These are phyloP conservation scores for Ophthalmotilapia sp. DNA, from an alignment of 2,113 vertebrate species.

Conservation along the genomic window DNA sequence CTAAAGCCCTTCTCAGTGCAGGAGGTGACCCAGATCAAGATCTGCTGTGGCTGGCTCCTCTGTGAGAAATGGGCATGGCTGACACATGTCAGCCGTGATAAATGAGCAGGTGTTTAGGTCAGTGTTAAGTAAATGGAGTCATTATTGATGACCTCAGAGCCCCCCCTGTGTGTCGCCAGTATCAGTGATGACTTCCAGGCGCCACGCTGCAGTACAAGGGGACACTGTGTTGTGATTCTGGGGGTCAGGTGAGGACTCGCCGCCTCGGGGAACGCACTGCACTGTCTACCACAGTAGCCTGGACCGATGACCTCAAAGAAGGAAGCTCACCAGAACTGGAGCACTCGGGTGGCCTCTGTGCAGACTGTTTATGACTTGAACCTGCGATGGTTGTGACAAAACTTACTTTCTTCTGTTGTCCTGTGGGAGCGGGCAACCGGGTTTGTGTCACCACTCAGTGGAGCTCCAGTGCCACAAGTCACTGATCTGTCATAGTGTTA, in stretches of 20 bases:
- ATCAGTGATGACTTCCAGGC: conserved; percentile 54
- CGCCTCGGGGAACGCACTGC: conserved; percentile 10
- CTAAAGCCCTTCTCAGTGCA: not conserved
- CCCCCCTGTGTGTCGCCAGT: conserved; percentile 38
- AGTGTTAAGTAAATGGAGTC: conserved; percentile 64
- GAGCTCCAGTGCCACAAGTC: not conserved
- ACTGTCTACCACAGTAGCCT: not conserved
- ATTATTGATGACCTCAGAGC: conserved; percentile 61
- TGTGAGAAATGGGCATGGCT: conserved; percentile 44
- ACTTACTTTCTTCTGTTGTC: not conserved
- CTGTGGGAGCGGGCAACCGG: accelerated
- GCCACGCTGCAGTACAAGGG: conserved; percentile 16
- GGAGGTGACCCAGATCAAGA: conserved; percentile 49
- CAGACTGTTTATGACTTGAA: not conserved
- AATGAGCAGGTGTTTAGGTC: conserved; percentile 60
- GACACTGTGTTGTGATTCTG: conserved; percentile 31
- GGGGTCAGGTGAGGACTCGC: conserved; percentile 25
- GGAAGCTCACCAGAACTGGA: conserved; percentile 23
- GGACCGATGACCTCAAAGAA: conserved; percentile 35
- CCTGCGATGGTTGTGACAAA: not conserved
- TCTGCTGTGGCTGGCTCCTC: conserved; percentile 14
- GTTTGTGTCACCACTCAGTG: not conserved
- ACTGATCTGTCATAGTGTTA: not conserved
- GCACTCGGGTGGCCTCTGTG: not conserved
- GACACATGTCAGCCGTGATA: conserved; percentile 55